phyloP scores from a whole-genome alignment of 2,888 invertebrate species.

The Liopterus haemorrhoidalis region DNA sequence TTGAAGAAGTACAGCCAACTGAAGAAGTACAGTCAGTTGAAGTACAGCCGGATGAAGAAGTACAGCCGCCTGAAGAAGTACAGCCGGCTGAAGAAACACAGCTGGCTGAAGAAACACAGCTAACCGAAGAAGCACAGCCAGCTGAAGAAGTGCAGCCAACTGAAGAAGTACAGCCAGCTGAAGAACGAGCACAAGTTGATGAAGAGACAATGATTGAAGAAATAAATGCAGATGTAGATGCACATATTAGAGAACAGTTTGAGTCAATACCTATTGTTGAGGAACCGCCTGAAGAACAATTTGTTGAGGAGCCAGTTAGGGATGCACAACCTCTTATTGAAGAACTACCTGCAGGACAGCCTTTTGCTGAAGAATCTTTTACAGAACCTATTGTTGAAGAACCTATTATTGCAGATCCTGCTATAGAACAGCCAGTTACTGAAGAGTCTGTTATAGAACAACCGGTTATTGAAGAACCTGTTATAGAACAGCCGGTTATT shows the following conservation, averaged over 20 bases:
- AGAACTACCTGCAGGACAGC: constrained; percentile 14
- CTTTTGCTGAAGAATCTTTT: too few relatives aligned
- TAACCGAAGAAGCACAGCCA: constrained; percentile 1
- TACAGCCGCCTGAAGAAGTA: constrained; percentile 1
- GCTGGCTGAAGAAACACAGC: background rate
- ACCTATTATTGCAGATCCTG: too few relatives aligned
- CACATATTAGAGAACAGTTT: constrained; percentile 29
- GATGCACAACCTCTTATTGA: too few relatives aligned
- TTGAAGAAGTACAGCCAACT: constrained; percentile 1
- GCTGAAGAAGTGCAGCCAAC: constrained; percentile 6
- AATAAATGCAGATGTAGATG: constrained; percentile 12
- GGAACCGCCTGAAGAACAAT: too few relatives aligned
- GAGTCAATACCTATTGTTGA: constrained; percentile 2
- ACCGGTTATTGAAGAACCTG: too few relatives aligned
- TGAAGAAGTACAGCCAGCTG: too few relatives aligned
- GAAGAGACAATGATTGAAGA: constrained; percentile 27
- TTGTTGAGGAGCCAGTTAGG: too few relatives aligned
- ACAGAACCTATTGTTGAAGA: too few relatives aligned
- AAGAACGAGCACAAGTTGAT: constrained; percentile 11
- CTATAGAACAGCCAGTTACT: background rate
- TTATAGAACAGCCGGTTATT: too few relatives aligned
- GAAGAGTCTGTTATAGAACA: too few relatives aligned
- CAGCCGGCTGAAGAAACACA: background rate
- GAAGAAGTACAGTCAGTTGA: too few relatives aligned
- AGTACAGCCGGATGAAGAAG: too few relatives aligned